These are phyloP conservation scores for Leistus spinibarbis DNA, from an alignment of 2,888 invertebrate genomes.

Conservation along the genomic window DNA sequence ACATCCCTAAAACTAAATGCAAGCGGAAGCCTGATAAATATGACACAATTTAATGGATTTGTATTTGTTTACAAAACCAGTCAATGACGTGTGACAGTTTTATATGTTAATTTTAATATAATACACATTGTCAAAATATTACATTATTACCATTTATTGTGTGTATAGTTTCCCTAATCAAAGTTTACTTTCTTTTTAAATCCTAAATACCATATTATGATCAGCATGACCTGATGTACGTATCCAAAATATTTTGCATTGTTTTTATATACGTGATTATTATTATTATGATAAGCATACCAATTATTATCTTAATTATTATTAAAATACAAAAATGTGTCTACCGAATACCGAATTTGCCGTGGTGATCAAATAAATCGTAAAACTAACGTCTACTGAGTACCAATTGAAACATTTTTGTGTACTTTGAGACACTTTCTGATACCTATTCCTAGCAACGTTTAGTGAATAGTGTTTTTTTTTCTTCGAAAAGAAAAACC, in stretches of 20 bases:
- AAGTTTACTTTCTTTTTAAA: constrained; percentile 6
- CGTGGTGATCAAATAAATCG: not conserved
- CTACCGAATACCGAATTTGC: not conserved
- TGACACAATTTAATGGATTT: constrained; percentile 21
- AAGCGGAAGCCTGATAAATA: constrained; percentile 35
- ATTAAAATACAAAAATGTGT: not conserved
- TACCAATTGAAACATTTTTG: not conserved
- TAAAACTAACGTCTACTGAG: not conserved
- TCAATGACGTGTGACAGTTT: constrained; percentile 27
- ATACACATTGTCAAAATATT: constrained; percentile 38
- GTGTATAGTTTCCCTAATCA: constrained; percentile 26
- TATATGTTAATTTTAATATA: constrained; percentile 22
- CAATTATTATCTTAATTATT: not conserved
- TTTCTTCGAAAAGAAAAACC: too few relatives aligned
- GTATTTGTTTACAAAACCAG: constrained; percentile 25
- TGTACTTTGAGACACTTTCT: not conserved
- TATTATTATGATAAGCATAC: not conserved
- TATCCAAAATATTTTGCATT: constrained; percentile 29
- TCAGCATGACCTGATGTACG: constrained; percentile 22
- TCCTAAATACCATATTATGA: constrained; percentile 31
- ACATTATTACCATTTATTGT: constrained; percentile 37
- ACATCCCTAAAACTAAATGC: constrained; percentile 27
- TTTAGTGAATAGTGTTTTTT: too few relatives aligned
- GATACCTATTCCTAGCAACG: too few relatives aligned
- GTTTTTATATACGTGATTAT: not conserved